phyloP scores from a whole-genome alignment of 2,888 invertebrate species.

The Galerucella nymphaeae region DNA sequence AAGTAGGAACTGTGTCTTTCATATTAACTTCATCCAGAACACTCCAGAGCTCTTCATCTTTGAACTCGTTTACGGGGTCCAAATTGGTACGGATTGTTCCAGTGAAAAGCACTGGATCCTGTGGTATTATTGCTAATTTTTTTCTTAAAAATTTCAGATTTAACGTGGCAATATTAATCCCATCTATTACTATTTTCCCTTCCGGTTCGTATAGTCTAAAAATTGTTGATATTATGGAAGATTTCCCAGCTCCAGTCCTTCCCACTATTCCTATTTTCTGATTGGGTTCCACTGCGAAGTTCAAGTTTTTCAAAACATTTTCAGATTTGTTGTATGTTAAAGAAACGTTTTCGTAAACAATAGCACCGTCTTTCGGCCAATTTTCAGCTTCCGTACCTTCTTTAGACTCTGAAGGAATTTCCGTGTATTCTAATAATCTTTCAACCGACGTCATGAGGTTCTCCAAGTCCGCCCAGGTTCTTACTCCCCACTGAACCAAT shows the following conservation, averaged over 20 bases:
- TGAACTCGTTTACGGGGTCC: constrained; percentile 50
- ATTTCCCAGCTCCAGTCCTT: constrained; percentile 86
- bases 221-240: constrained; percentile 78
- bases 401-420: constrained; percentile 63
- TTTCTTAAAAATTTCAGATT: constrained; percentile 80
- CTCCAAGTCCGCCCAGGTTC: constrained; percentile 85
- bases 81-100: constrained; percentile 66
- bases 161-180: constrained; percentile 74
- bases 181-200: constrained; percentile 86
- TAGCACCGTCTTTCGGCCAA: constrained; percentile 79
- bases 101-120: constrained; percentile 86
- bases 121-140: constrained; percentile 84
- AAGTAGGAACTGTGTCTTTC: constrained; percentile 68
- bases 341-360: constrained; percentile 75
- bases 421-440: constrained; percentile 69
- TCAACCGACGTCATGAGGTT: constrained; percentile 93
- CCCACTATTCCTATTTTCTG: constrained; percentile 85
- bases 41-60: constrained; percentile 50
- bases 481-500: constrained; percentile 71
- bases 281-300: constrained; percentile 73
- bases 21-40: constrained; percentile 58
- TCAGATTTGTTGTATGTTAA: constrained; percentile 80
- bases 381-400: constrained; percentile 63
- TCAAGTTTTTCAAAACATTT: constrained; percentile 78
- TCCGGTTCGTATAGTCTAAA: constrained; percentile 81